These are phyloP conservation scores for Alaudala cheleensis DNA, from an alignment of 2,113 vertebrate species.

Conservation along the genomic window DNA sequence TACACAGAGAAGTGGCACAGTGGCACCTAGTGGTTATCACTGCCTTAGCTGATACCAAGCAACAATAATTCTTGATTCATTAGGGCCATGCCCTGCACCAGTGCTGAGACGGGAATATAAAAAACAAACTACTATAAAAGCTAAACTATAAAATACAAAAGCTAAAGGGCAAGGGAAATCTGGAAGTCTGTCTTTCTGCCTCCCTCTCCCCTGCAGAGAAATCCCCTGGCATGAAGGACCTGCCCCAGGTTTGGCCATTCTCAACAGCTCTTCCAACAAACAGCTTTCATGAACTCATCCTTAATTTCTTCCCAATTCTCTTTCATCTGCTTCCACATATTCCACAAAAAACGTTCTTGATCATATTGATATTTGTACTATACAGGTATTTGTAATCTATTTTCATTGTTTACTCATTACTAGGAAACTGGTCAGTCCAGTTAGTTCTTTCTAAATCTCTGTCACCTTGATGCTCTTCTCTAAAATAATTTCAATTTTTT, in stretches of 20 bases:
- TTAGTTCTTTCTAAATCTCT: not conserved
- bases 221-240: not conserved
- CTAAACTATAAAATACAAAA: not conserved
- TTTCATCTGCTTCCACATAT: not conserved
- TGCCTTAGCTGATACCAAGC: not conserved
- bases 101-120: not conserved
- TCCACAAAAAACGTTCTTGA: not conserved
- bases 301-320: not conserved
- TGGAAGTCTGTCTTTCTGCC: not conserved
- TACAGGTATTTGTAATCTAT: not conserved
- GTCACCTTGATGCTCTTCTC: not conserved
- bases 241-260: rapidly evolving
- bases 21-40: constrained; percentile 17
- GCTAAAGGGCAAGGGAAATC: not conserved
- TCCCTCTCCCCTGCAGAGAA: not conserved
- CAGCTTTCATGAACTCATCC: not conserved
- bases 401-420: not conserved
- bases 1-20: not conserved
- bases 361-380: not conserved
- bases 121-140: not conserved
- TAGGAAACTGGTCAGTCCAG: not conserved
- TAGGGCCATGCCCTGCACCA: not conserved
- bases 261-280: not conserved
- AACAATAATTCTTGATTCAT: not conserved
- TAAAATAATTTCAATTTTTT: not conserved